Base-by-base conservation (phyloP, 2,797 vertebrate genomes). In the Mastacembelus armatus region DNA sequence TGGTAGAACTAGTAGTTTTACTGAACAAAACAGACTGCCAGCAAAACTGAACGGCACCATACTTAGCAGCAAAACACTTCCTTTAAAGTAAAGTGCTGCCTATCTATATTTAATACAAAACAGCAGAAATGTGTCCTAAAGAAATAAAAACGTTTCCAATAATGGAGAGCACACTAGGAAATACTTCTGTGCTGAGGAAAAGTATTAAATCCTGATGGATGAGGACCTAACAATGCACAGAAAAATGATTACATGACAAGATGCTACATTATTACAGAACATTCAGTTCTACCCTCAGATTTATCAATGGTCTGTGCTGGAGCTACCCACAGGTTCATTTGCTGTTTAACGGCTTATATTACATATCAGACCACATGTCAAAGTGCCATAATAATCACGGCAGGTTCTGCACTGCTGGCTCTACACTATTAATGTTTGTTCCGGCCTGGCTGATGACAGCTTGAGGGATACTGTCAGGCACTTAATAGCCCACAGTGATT, bases 401-500 rank as follows among this genome's bases (percentile, higher is more conserved):
- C 9, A 61, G 50, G 30, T 51, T 59, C 57, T 66, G 66, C 54
- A 38, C 38, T 36, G 47, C 61, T 43, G 55, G 51, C 26, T 39
- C 8, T 24, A 14, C n/a, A 30, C 12, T 1, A 7, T 68, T 50
- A 24, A 76, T 29, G 24, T 52, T 47, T 52, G 26, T 72, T 62
- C 51, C n/a, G 8, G 59, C 14, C 24, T 24, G 22, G 19, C 4
- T 30, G 27, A 35, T 39, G 48, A 64, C 58, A 71, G 54, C 71
- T 73, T 19, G 16, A 71, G 32, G 63, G 64, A 54, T 42, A 65
- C 70, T 54, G 71, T 75, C 78, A 79, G 74, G 30, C 69, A 79
- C 70, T 72, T 78, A 74, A 73, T 50, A 30, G 54, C 29, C 33
- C 47, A 47, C 56, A 66, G 62, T 77, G 56, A 87, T 88, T 66